A percentile compares a stretch with the other conserved stretches of the same genome.
Evolutionary conservation across 1,140 invertebrate genomes (phyloP).

Genomic region (Dinoponera quadriceps): DNA sequence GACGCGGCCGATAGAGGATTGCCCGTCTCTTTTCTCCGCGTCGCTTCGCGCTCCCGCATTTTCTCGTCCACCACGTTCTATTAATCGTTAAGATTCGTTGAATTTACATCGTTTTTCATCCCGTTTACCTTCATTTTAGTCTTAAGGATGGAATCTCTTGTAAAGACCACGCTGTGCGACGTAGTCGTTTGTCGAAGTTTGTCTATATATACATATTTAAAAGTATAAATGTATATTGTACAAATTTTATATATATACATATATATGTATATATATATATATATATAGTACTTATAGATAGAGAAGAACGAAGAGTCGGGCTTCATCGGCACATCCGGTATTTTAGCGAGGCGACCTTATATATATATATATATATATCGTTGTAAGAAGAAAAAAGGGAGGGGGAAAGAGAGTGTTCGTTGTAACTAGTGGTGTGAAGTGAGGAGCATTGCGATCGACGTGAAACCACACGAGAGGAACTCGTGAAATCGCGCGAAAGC

Average conservation of each 20-base stretch:
- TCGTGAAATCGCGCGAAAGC: constrained; percentile 8
- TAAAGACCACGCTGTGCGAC: constrained; percentile 9
- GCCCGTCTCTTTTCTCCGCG: neutral
- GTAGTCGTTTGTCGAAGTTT: constrained; percentile 15
- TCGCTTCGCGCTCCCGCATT: neutral
- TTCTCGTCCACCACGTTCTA: neutral
- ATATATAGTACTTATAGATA: constrained; percentile 54
- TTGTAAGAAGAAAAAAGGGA: neutral
- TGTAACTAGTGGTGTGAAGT: constrained; percentile 36
- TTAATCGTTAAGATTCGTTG: constrained; percentile 8
- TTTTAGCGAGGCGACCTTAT: constrained; percentile 37
- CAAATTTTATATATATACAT: constrained; percentile 38
- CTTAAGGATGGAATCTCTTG: constrained; percentile 16
- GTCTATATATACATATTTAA: constrained; percentile 42
- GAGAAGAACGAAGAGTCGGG: constrained; percentile 17
- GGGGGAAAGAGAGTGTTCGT: neutral
- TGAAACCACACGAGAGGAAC: constrained; percentile 10
- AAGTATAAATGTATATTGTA: constrained; percentile 54
- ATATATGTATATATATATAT: constrained; percentile 22
- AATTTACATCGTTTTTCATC: neutral
- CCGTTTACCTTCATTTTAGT: neutral
- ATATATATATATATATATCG: constrained; percentile 32
- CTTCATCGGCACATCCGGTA: constrained; percentile 39
- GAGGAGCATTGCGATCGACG: constrained; percentile 19
- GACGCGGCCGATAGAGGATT: neutral